phyloP scores from a whole-genome alignment of 2,797 vertebrate species.

The Fringilla coelebs region DNA sequence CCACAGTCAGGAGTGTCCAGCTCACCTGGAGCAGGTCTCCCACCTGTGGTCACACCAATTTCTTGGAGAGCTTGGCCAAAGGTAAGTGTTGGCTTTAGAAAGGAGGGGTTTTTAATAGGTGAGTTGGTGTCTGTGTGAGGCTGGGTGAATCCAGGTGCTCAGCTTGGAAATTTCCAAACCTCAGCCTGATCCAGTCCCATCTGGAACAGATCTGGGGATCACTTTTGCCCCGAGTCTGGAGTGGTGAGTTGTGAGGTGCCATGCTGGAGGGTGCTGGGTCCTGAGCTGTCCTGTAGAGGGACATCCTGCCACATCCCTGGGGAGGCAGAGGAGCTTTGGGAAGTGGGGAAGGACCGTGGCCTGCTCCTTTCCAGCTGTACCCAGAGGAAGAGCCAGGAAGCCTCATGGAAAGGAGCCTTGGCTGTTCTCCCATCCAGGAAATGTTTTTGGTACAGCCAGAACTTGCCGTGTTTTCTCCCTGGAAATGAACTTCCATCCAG shows the following conservation, averaged over 20 bases:
- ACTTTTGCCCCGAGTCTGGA: not conserved
- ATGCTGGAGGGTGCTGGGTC: not conserved
- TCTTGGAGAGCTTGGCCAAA: not conserved
- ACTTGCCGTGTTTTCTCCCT: not conserved
- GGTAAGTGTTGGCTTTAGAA: not conserved
- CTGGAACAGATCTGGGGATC: not conserved
- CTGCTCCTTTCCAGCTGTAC: no score
- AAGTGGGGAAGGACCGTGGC: accelerated
- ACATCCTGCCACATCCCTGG: not conserved
- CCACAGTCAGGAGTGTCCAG: accelerated
- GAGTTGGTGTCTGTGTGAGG: not conserved
- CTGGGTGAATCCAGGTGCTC: not conserved
- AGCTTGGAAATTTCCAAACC: not conserved
- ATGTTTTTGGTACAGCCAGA: accelerated
- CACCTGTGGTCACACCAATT: not conserved
- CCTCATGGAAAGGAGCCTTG: not conserved
- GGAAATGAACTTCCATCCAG: not conserved
- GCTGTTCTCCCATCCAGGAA: not conserved
- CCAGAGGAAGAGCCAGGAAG: not conserved
- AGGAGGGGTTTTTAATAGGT: not conserved
- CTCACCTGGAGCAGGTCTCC: not conserved
- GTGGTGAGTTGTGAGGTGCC: not conserved
- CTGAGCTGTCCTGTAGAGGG: not conserved
- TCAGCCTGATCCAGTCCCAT: accelerated
- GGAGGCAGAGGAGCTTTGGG: not conserved